Evolutionary conservation across 2,113 vertebrate genomes (phyloP).

Genomic region (Malurus melanocephalus): DNA sequence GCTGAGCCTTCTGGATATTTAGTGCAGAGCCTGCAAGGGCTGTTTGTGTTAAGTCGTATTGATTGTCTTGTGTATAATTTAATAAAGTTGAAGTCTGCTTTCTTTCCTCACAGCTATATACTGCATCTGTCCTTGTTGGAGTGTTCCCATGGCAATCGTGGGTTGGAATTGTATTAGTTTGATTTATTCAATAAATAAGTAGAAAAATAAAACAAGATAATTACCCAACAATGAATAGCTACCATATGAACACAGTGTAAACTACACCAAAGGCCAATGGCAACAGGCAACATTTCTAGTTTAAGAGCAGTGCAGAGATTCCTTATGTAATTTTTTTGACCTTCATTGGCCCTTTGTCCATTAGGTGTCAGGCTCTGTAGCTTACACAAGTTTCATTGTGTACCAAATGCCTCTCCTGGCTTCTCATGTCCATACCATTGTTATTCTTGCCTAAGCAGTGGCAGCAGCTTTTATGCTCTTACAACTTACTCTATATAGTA

Average conservation of each 20-base stretch:
- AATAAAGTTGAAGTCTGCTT: slow-evolving; percentile 59
- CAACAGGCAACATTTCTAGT: slow-evolving; percentile 7
- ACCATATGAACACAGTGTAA: slow-evolving; percentile 54
- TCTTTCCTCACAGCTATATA: slow-evolving; percentile 44
- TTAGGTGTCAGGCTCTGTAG: not conserved
- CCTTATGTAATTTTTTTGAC: not conserved
- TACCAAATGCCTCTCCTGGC: not conserved
- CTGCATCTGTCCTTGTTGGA: slow-evolving; percentile 70
- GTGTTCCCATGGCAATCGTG: slow-evolving; percentile 66
- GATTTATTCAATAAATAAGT: slow-evolving; percentile 77
- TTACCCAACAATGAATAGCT: slow-evolving; percentile 71
- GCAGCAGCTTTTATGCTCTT: not conserved
- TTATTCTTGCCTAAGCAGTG: not conserved
- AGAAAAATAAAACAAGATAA: slow-evolving; percentile 75
- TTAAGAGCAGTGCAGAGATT: not conserved
- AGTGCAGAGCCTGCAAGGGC: slow-evolving; percentile 25
- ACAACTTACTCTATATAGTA: not conserved
- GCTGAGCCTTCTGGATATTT: not conserved
- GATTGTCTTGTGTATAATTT: slow-evolving; percentile 58
- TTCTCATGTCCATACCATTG: not conserved
- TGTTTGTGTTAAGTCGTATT: slow-evolving; percentile 62
- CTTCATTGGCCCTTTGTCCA: not conserved
- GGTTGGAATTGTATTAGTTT: slow-evolving; percentile 74
- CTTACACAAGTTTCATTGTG: not conserved
- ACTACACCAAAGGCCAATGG: slow-evolving; percentile 35